Conservation (phyloP, 2,888 invertebrate genomes). For the Scaptomyza parva region DNA sequence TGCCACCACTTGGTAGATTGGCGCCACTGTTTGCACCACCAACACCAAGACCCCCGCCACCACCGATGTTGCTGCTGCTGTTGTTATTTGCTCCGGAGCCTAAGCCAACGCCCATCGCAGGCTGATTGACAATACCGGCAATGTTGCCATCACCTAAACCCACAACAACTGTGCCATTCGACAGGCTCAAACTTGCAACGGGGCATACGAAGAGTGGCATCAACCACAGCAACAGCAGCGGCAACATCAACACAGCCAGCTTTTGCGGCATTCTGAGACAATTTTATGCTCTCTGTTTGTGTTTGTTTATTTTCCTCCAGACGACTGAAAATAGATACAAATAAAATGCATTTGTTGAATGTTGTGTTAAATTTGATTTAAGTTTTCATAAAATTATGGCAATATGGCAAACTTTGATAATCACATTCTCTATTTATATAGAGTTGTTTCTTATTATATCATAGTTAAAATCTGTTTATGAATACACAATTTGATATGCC, state of each 20-base stretch:
- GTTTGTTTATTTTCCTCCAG: not conserved
- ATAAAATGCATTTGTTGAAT: too few species aligned
- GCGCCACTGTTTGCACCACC: slow-evolving; percentile 34
- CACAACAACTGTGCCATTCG: slow-evolving; percentile 51
- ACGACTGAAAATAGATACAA: slow-evolving; percentile 26
- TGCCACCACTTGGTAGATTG: slow-evolving; percentile 35
- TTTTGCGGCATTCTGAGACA: slow-evolving; percentile 17
- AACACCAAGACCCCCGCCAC: not conserved
- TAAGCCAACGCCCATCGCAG: slow-evolving; percentile 38
- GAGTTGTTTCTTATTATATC: too few species aligned
- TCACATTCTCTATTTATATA: not conserved
- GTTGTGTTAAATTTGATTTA: not conserved
- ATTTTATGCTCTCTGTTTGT: too few species aligned
- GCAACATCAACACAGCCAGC: not conserved
- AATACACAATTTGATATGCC: too few species aligned
- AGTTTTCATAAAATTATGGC: not conserved
- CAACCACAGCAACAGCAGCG: slow-evolving; percentile 4
- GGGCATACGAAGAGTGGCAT: slow-evolving; percentile 19
- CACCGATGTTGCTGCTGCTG: slow-evolving; percentile 32
- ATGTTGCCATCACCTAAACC: slow-evolving; percentile 48
- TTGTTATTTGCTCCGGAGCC: slow-evolving; percentile 29
- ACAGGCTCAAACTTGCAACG: slow-evolving; percentile 35
- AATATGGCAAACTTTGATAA: not conserved
- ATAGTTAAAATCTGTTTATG: too few species aligned
- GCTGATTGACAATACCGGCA: slow-evolving; percentile 53